Conservation (phyloP, 2,888 invertebrate genomes). For the Amphipoea oculea region DNA sequence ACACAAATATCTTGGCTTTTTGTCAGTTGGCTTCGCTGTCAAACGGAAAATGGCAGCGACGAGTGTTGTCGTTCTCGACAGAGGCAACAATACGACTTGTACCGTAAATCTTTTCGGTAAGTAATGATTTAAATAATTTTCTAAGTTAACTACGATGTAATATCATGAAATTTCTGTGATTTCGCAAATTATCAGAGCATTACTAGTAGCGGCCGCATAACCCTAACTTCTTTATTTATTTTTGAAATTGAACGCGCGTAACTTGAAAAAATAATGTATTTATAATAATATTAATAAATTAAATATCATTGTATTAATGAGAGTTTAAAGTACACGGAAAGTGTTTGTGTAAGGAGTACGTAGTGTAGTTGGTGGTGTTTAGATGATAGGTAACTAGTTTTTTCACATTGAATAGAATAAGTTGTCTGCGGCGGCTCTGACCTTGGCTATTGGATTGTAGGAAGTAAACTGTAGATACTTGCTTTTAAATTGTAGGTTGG, state of each 20-base stretch:
- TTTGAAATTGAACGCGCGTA: slow-evolving; percentile 84
- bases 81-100: slow-evolving; percentile 99
- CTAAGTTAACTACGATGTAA: slow-evolving; percentile 35
- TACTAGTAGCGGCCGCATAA: slow-evolving; percentile 74
- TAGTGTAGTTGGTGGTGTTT: slow-evolving; percentile 66
- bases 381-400: slow-evolving; percentile 83
- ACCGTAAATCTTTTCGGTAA: slow-evolving; percentile 99
- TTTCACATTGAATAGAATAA: slow-evolving; percentile 86
- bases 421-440: slow-evolving; percentile 87
- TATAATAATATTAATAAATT: slow-evolving; percentile 17
- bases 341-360: slow-evolving; percentile 39
- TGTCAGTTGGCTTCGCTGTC: slow-evolving; percentile 88
- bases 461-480: slow-evolving; percentile 90
- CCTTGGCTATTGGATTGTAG: slow-evolving; percentile 91
- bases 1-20: slow-evolving; percentile 65
- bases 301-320: slow-evolving; percentile 9
- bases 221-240: slow-evolving; percentile 83
- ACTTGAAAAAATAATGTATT: slow-evolving; percentile 78
- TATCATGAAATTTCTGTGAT: slow-evolving; percentile 28
- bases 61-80: slow-evolving; percentile 98
- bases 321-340: slow-evolving; percentile 33
- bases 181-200: slow-evolving; percentile 49
- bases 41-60: slow-evolving; percentile 94
- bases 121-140: slow-evolving; percentile 76
- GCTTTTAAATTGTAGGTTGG: slow-evolving; percentile 90